These are phyloP conservation scores for Natrix natrix DNA, from an alignment of 2,797 vertebrate genomes.

Conservation along the genomic window DNA sequence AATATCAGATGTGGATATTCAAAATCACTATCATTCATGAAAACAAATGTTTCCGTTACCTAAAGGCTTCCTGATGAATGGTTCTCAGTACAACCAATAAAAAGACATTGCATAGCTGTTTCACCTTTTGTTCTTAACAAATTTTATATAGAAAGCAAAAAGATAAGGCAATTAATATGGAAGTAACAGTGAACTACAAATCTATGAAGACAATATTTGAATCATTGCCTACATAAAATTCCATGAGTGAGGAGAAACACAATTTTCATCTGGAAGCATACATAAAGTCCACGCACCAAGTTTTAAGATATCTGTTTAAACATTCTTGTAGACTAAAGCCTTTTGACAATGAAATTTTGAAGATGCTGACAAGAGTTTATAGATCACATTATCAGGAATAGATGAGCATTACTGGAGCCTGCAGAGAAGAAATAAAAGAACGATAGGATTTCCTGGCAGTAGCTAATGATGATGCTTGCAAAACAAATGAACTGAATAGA, in stretches of 20 bases:
- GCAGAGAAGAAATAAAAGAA: constrained; percentile 27
- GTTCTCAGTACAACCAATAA: not conserved
- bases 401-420: not conserved
- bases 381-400: constrained; percentile 4
- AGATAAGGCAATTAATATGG: not conserved
- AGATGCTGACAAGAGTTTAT: constrained; percentile 32
- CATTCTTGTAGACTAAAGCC: not conserved
- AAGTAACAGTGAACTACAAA: not conserved
- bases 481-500: constrained; percentile 27
- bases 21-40: constrained; percentile 18
- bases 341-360: constrained; percentile 20
- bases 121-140: not conserved
- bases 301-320: not conserved
- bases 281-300: not conserved
- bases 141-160: not conserved
- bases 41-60: constrained; percentile 30
- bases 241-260: not conserved
- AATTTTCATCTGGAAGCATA: not conserved
- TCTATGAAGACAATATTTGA: not conserved
- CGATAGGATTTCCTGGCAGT: constrained; percentile 37
- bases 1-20: constrained; percentile 4
- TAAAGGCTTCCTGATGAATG: not conserved
- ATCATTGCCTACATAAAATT: not conserved
- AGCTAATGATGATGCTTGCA: not conserved
- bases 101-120: not conserved